Conservation (phyloP, 2,888 invertebrate genomes). For the Xanthia togata region DNA sequence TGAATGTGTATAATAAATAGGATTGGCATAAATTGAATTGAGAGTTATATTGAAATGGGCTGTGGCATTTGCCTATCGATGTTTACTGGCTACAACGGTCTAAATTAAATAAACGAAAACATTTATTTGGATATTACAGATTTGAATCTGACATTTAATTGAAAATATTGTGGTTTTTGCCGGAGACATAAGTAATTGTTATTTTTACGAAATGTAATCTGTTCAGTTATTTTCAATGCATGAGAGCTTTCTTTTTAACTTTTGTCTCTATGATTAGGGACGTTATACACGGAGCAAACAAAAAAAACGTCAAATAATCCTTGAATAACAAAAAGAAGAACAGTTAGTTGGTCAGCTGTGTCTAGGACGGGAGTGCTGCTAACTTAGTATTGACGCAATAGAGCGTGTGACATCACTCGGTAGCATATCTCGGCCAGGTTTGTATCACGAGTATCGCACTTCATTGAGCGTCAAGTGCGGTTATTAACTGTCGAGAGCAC, state of each 20-base stretch:
- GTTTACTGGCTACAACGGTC: slow-evolving; percentile 38
- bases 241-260: neutral
- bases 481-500: slow-evolving; percentile 88
- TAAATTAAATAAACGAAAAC: slow-evolving; percentile 44
- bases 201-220: slow-evolving; percentile 1
- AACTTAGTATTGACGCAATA: slow-evolving; percentile 76
- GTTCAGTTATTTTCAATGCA: neutral
- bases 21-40: slow-evolving; percentile 62
- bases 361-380: slow-evolving; percentile 7
- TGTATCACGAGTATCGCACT: slow-evolving; percentile 77
- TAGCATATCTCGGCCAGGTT: slow-evolving; percentile 73
- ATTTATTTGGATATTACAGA: slow-evolving; percentile 28
- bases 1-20: slow-evolving; percentile 45
- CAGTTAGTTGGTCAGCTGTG: slow-evolving; percentile 44
- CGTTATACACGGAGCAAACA: neutral
- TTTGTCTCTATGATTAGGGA: neutral
- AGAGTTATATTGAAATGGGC: slow-evolving; percentile 56
- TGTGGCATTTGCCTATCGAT: slow-evolving; percentile 43
- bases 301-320: slow-evolving; percentile 22
- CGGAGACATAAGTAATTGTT: slow-evolving; percentile 8
- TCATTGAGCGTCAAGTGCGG: slow-evolving; percentile 81
- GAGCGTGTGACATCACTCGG: slow-evolving; percentile 77
- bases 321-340: slow-evolving; percentile 34
- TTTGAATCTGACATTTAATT: slow-evolving; percentile 29
- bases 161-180: slow-evolving; percentile 5